phyloP scores from a whole-genome alignment of 2,113 vertebrate species.

The Cynoglossus semilaevis region DNA sequence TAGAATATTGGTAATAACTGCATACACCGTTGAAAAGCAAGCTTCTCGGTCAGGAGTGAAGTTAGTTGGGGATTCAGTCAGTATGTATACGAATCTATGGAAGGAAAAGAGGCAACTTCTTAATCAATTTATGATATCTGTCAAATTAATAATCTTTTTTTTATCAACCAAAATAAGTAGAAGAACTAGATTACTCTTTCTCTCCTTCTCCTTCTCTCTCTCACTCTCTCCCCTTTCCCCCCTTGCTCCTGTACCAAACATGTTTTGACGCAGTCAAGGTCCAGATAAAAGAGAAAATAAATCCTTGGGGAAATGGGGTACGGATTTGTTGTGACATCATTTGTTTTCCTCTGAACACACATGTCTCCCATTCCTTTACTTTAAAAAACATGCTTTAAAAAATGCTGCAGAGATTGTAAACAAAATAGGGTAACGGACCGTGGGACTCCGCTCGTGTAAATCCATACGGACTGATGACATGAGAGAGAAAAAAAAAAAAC shows the following conservation, averaged over 20 bases:
- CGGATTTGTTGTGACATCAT: slow-evolving; percentile 14
- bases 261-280: slow-evolving; percentile 5
- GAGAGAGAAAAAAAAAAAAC: slow-evolving; percentile 37
- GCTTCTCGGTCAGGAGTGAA: no score
- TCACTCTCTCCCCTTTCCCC: neutral
- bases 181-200: no score
- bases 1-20: no score
- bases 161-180: no score
- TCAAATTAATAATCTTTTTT: no score
- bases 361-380: neutral
- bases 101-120: no score
- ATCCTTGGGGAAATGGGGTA: neutral
- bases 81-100: no score
- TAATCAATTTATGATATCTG: no score
- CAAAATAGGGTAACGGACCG: slow-evolving; percentile 40
- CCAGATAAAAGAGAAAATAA: slow-evolving; percentile 10
- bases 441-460: slow-evolving; percentile 44
- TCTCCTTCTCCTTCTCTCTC: neutral
- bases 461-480: slow-evolving; percentile 44
- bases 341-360: neutral
- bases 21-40: no score
- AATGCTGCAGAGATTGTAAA: slow-evolving; percentile 22
- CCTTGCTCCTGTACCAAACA: slow-evolving; percentile 6
- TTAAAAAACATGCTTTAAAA: slow-evolving; percentile 30
- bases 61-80: no score